Evolutionary conservation across 2,797 vertebrate genomes (phyloP).

Genomic region (Streptopelia turtur): DNA sequence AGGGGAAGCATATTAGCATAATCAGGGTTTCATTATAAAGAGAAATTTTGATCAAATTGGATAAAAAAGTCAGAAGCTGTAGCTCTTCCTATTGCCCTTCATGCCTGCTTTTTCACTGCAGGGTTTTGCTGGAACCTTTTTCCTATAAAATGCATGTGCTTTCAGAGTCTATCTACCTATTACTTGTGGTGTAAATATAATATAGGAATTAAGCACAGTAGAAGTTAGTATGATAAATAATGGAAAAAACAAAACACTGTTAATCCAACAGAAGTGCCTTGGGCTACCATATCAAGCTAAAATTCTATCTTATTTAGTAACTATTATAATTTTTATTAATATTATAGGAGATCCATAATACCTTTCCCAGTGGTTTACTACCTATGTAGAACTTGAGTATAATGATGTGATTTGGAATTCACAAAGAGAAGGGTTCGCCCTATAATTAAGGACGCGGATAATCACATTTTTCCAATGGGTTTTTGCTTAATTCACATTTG

Average conservation of each 20-base stretch:
- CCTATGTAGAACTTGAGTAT: not conserved
- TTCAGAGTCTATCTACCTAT: not conserved
- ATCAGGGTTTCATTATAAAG: not conserved
- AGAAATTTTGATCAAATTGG: not conserved
- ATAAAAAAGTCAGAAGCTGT: not conserved
- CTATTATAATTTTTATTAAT: not conserved
- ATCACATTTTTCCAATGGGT: not conserved
- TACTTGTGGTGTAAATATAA: not conserved
- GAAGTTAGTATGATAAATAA: not conserved
- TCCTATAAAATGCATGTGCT: not conserved
- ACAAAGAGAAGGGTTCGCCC: not conserved
- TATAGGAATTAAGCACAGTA: not conserved
- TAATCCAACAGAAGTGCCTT: not conserved
- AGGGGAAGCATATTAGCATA: not conserved
- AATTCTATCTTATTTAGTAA: not conserved
- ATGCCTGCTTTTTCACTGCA: not conserved
- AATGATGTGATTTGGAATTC: constrained; percentile 10
- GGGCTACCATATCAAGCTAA: not conserved
- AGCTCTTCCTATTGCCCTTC: not conserved
- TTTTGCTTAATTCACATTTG: constrained; percentile 40
- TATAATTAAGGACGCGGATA: not conserved
- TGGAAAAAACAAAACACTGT: not conserved
- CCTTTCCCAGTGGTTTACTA: not conserved
- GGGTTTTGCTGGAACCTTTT: not conserved
- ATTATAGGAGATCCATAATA: not conserved